These are phyloP conservation scores for Grantiella picta DNA, from an alignment of 2,113 vertebrate genomes.

Conservation along the genomic window DNA sequence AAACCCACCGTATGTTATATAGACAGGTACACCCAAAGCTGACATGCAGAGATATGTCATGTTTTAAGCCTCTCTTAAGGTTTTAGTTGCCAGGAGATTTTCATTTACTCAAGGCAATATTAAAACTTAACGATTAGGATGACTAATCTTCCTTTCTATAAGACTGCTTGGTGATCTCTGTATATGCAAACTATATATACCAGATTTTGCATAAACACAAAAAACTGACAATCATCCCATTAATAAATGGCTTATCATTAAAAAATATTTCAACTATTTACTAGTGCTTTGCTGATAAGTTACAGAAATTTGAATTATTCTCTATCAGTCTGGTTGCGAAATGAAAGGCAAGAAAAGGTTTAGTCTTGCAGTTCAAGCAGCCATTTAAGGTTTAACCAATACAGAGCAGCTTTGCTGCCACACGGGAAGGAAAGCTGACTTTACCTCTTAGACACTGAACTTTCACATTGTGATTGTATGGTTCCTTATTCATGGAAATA, in stretches of 20 bases:
- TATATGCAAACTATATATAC: background rate
- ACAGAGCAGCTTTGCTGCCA: rapidly evolving
- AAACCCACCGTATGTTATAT: rapidly evolving
- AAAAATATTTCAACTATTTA: background rate
- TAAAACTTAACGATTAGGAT: background rate
- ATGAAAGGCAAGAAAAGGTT: background rate
- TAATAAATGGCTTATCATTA: background rate
- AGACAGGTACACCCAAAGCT: background rate
- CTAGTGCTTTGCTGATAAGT: background rate
- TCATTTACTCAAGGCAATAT: background rate
- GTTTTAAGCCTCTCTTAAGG: background rate
- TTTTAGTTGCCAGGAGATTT: background rate
- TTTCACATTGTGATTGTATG: background rate
- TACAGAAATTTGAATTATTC: background rate
- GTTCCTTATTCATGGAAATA: background rate
- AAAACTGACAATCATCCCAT: background rate
- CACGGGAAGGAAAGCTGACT: background rate
- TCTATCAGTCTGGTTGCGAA: background rate
- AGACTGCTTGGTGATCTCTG: background rate
- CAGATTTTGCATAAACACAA: background rate
- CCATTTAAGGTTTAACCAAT: background rate
- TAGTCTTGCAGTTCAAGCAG: background rate
- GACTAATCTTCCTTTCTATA: background rate
- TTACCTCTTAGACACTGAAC: background rate
- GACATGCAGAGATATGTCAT: background rate